Percentiles rank a stretch among this genome's conserved stretches.
phyloP scores from a whole-genome alignment of 2,113 vertebrate genomes.

The Dasyornis broadbenti region DNA sequence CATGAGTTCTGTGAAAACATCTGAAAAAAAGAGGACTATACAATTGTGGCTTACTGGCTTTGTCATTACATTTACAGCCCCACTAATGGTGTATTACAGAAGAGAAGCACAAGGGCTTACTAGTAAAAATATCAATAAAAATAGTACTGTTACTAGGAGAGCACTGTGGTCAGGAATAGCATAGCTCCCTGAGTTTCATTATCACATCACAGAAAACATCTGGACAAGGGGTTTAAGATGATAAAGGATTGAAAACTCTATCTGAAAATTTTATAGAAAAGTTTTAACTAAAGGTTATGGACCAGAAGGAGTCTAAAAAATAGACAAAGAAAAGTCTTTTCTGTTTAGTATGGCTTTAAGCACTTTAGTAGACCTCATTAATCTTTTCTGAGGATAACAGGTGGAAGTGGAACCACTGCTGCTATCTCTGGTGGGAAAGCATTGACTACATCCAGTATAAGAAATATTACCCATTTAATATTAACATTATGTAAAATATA shows the following conservation, averaged over 20 bases:
- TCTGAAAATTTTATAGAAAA: neutral
- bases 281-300: neutral
- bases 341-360: neutral
- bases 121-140: slow-evolving; percentile 11
- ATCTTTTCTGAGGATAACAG: neutral
- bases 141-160: neutral
- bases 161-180: neutral
- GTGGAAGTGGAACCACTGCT: neutral
- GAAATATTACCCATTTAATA: neutral
- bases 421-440: neutral
- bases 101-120: neutral
- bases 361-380: neutral
- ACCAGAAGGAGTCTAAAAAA: neutral
- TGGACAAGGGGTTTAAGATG: neutral
- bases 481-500: neutral
- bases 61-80: neutral
- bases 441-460: neutral
- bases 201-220: neutral
- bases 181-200: neutral
- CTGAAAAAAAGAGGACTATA: neutral
- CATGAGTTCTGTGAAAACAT: neutral
- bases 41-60: neutral
- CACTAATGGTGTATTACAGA: neutral
- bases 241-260: neutral
- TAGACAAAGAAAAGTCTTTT: neutral